These are phyloP conservation scores for Embidobia sp. DNA, from an alignment of 2,888 invertebrate species.

Conservation along the genomic window DNA sequence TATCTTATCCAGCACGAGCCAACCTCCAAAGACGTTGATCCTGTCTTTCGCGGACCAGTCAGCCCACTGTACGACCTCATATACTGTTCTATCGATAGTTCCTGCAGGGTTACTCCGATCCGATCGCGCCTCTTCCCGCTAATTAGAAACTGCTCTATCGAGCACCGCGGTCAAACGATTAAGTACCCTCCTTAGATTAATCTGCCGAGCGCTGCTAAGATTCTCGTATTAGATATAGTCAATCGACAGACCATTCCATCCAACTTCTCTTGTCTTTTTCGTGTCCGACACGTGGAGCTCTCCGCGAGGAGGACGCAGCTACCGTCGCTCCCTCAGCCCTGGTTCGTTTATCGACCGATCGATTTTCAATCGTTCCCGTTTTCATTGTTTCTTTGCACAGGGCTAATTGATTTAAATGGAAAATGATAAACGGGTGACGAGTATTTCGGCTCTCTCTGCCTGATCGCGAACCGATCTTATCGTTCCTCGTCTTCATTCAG, in stretches of 20 bases:
- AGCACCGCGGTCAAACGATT: slow-evolving; percentile 72
- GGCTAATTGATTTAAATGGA: no score
- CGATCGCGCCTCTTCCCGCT: slow-evolving; percentile 74
- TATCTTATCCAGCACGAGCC: slow-evolving; percentile 62
- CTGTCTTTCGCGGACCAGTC: slow-evolving; percentile 54
- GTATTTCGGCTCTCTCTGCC: no score
- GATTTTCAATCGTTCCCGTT: slow-evolving; percentile 8
- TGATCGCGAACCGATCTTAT: no score
- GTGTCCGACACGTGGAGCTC: slow-evolving; percentile 10
- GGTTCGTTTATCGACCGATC: slow-evolving; percentile 26
- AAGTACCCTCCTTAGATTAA: slow-evolving; percentile 73
- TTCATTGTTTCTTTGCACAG: slow-evolving; percentile 21
- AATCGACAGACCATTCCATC: slow-evolving; percentile 38
- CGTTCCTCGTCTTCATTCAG: no score
- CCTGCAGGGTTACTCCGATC: slow-evolving; percentile 64
- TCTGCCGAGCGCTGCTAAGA: slow-evolving; percentile 60
- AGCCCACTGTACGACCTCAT: slow-evolving; percentile 61
- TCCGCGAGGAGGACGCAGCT: slow-evolving; percentile 17
- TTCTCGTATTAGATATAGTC: slow-evolving; percentile 56
- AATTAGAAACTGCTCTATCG: slow-evolving; percentile 77
- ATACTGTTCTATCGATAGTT: slow-evolving; percentile 29
- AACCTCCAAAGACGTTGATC: slow-evolving; percentile 33
- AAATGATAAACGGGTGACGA: no score
- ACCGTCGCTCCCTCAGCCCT: no score
- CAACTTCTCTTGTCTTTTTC: slow-evolving; percentile 41